Evolutionary conservation across 2,113 vertebrate species (phyloP).

Genomic region (Varanus komodoensis): DNA sequence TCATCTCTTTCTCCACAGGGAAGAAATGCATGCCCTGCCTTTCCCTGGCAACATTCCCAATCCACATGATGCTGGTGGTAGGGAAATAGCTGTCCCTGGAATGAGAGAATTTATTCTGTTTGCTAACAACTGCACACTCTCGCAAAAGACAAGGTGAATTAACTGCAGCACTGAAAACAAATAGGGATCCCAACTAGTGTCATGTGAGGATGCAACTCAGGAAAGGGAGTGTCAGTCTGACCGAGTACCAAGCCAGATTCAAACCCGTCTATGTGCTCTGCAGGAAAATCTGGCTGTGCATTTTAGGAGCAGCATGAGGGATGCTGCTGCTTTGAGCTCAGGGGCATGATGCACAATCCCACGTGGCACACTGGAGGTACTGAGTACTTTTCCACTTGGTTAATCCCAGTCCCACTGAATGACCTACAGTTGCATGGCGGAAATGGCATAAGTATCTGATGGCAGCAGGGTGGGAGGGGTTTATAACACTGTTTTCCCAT

Average conservation of each 20-base stretch:
- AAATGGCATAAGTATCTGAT: neutral
- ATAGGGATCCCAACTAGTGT: neutral
- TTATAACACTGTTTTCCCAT: neutral
- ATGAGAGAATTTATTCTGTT: conserved; percentile 55
- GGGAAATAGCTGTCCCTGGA: conserved; percentile 45
- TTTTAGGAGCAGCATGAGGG: neutral
- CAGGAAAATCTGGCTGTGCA: neutral
- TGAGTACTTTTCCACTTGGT: no score
- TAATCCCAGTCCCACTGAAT: neutral
- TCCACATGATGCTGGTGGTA: conserved; percentile 22
- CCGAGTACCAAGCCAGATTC: neutral
- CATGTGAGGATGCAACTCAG: neutral
- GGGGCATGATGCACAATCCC: neutral
- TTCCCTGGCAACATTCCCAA: conserved; percentile 38
- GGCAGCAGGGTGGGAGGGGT: neutral
- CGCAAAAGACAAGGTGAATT: conserved; percentile 52
- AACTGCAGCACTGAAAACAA: conserved; percentile 41
- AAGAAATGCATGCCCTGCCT: conserved; percentile 40
- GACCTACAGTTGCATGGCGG: no score
- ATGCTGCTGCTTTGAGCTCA: neutral
- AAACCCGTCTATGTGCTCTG: neutral
- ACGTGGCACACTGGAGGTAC: neutral
- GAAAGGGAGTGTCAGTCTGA: no score
- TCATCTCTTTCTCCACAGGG: conserved; percentile 48
- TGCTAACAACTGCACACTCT: conserved; percentile 57